phyloP scores from a whole-genome alignment of 2,888 invertebrate genomes.

The Drosophila anceps region DNA sequence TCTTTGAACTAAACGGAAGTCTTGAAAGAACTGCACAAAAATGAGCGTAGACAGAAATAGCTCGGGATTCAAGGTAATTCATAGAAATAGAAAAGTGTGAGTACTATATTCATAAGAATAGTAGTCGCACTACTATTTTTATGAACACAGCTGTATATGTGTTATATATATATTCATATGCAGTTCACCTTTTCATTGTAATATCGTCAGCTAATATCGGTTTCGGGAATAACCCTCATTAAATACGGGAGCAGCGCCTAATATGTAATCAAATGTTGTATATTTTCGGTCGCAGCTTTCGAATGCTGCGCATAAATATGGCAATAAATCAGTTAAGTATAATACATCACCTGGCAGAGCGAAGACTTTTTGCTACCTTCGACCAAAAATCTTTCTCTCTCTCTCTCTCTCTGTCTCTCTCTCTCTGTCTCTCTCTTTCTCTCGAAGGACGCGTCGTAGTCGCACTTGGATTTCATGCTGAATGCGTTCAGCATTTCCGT shows the following conservation, averaged over 20 bases:
- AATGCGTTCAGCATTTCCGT: conserved; percentile 45
- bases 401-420: background rate
- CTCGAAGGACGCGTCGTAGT: conserved; percentile 9
- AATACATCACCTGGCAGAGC: conserved; percentile 71
- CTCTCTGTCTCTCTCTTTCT: background rate
- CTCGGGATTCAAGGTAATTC: background rate
- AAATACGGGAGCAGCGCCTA: conserved; percentile 11
- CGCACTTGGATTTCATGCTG: conserved; percentile 59
- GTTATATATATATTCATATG: background rate
- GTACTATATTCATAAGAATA: too few species aligned
- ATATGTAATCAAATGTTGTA: conserved; percentile 62
- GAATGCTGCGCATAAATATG: conserved; percentile 67
- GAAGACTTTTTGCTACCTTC: conserved; percentile 16
- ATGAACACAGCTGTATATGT: too few species aligned
- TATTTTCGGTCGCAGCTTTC: conserved; percentile 26
- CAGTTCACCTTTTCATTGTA: background rate
- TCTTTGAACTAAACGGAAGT: background rate
- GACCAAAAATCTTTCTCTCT: background rate
- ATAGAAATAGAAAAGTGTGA: too few species aligned
- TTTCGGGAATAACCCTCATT: background rate
- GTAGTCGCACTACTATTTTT: too few species aligned
- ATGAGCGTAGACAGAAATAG: background rate
- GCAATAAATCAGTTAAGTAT: conserved; percentile 76
- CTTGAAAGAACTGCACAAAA: background rate
- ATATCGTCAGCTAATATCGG: background rate